A percentile compares a stretch with the other conserved stretches of the same genome.
phyloP scores from a whole-genome alignment of 2,113 vertebrate species.

The Gambusia affinis region DNA sequence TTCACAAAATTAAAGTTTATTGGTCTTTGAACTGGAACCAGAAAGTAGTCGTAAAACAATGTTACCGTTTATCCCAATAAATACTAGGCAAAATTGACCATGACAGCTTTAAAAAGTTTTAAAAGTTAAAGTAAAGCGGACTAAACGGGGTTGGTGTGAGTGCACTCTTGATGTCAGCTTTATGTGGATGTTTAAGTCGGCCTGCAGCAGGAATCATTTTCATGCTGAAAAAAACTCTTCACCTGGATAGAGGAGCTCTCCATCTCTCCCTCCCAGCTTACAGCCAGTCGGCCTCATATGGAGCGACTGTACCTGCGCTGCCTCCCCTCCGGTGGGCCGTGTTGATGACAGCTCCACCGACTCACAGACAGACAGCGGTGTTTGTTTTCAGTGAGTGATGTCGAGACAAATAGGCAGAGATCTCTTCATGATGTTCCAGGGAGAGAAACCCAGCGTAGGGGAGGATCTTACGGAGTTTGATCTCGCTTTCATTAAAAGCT shows the following conservation, averaged over 20 bases:
- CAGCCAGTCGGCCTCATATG: slow-evolving; percentile 1
- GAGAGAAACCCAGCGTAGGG: slow-evolving; percentile 50
- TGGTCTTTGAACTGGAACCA: too few species aligned
- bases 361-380: slow-evolving; percentile 58
- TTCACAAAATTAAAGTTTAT: too few species aligned
- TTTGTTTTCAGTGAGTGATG: slow-evolving; percentile 71
- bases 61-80: too few species aligned
- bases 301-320: slow-evolving; percentile 21
- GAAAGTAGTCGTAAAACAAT: too few species aligned
- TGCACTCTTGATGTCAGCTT: too few species aligned
- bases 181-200: neutral
- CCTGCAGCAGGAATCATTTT: neutral
- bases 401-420: slow-evolving; percentile 67
- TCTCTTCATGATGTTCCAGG: slow-evolving; percentile 61
- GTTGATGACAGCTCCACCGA: slow-evolving; percentile 57
- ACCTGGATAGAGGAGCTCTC: neutral
- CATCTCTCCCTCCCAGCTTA: neutral
- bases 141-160: too few species aligned
- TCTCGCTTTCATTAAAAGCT: slow-evolving; percentile 60
- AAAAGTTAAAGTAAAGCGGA: too few species aligned
- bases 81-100: too few species aligned
- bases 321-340: slow-evolving; percentile 27
- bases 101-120: too few species aligned
- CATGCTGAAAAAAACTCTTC: slow-evolving; percentile 1
- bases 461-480: slow-evolving; percentile 31